Evolutionary conservation across 2,888 invertebrate genomes (phyloP).

Genomic region (Halocaridina rubra): DNA sequence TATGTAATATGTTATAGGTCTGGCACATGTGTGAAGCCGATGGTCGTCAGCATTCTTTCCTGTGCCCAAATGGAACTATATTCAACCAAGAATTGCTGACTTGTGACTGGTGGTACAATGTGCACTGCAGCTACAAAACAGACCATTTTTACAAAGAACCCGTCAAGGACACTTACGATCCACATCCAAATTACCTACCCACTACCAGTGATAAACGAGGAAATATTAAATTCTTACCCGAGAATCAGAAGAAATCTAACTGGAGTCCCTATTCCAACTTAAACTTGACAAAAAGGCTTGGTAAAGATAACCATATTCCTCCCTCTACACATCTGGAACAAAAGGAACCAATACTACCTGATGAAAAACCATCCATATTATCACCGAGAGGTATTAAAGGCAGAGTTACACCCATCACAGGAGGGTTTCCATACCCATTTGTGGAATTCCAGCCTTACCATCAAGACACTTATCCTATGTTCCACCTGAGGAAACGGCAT

Average conservation of each 20-base stretch:
- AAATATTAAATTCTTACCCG: not conserved
- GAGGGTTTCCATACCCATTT: not conserved
- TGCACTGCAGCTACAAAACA: conserved; percentile 67
- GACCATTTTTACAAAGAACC: not conserved
- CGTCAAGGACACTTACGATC: not conserved
- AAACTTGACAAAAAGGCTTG: not conserved
- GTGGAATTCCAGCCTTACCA: conserved; percentile 31
- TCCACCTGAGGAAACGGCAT: not conserved
- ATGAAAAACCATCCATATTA: not conserved
- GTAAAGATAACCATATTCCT: not conserved
- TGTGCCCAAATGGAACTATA: conserved; percentile 66
- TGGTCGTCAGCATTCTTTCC: conserved; percentile 70
- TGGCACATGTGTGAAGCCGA: conserved; percentile 66
- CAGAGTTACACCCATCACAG: not conserved
- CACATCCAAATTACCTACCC: not conserved
- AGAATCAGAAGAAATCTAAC: not conserved
- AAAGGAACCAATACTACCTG: not conserved
- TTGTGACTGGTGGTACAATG: conserved; percentile 66
- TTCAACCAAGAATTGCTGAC: conserved; percentile 66
- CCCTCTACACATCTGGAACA: not conserved
- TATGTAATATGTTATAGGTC: no score
- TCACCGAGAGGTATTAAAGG: not conserved
- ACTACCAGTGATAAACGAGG: not conserved
- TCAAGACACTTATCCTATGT: conserved; percentile 22
- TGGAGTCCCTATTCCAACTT: not conserved